Percentiles rank a stretch among this genome's conserved stretches.
Evolutionary conservation across 1,140 invertebrate genomes (phyloP).

Genomic region (Drosophila lacteicornis): DNA sequence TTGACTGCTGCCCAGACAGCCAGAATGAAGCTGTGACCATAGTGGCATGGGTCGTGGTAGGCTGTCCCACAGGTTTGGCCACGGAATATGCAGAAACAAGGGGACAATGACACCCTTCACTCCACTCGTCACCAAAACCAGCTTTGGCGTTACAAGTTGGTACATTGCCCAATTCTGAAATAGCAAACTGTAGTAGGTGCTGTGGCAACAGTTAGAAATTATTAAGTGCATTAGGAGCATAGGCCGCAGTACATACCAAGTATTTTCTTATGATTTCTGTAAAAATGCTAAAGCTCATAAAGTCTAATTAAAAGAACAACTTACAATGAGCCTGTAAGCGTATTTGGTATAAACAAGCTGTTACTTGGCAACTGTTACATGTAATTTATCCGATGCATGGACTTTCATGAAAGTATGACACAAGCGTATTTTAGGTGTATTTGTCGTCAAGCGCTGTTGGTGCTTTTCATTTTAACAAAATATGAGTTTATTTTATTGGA

Average conservation of each 20-base stretch:
- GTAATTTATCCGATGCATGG: slow-evolving; percentile 13
- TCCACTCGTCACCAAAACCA: slow-evolving; percentile 6
- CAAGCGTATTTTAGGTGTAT: slow-evolving; percentile 27
- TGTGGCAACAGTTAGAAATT: not conserved
- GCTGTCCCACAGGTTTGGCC: slow-evolving; percentile 26
- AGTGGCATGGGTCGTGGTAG: not conserved
- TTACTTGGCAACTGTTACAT: slow-evolving; percentile 26
- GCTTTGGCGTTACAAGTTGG: not conserved
- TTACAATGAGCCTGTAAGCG: slow-evolving; percentile 2
- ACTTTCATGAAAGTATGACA: slow-evolving; percentile 14
- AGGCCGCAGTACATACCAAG: no score
- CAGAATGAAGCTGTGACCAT: slow-evolving; percentile 2
- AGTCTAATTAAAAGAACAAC: not conserved
- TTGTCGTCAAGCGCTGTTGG: slow-evolving; percentile 7
- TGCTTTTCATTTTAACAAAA: slow-evolving; percentile 62
- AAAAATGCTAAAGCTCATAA: not conserved
- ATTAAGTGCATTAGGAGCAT: not conserved
- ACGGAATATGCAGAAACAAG: slow-evolving; percentile 66
- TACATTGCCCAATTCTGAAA: no score
- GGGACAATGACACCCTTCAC: slow-evolving; percentile 64
- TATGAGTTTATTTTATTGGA: slow-evolving; percentile 64
- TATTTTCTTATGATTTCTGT: not conserved
- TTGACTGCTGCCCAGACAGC: slow-evolving; percentile 39
- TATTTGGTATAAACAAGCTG: slow-evolving; percentile 15
- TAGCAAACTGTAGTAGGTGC: not conserved